A percentile compares a stretch with the other conserved stretches of the same genome.
Evolutionary conservation across 2,888 invertebrate genomes (phyloP).

Genomic region (Apomyelois bistriatella): DNA sequence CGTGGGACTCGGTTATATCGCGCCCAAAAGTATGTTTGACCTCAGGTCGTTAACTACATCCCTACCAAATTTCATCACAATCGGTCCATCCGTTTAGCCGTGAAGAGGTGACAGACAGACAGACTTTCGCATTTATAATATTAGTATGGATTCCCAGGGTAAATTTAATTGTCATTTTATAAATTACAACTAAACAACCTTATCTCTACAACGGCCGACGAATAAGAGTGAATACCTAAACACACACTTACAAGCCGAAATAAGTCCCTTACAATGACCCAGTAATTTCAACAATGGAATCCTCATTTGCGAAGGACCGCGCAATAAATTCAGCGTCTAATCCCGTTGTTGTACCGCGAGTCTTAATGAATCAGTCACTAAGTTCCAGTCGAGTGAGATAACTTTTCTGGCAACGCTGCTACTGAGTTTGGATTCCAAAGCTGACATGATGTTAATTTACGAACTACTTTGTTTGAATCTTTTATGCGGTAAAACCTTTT

Average conservation of each 20-base stretch:
- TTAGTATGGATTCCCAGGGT: too few relatives aligned
- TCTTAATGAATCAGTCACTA: constrained; percentile 5
- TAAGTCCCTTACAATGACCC: constrained; percentile 13
- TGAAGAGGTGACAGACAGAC: too few relatives aligned
- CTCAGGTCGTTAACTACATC: too few relatives aligned
- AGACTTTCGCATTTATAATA: too few relatives aligned
- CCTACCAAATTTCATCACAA: too few relatives aligned
- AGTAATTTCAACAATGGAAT: constrained; percentile 34
- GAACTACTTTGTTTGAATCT: neutral
- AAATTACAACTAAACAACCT: neutral
- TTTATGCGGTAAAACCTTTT: neutral
- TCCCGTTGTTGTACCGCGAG: constrained; percentile 29
- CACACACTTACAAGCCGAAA: neutral
- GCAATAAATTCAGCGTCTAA: constrained; percentile 40
- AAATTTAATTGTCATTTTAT: neutral
- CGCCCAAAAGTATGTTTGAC: too few relatives aligned
- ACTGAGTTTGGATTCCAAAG: neutral
- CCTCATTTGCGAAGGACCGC: constrained; percentile 26
- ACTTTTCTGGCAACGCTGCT: neutral
- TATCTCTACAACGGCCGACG: too few relatives aligned
- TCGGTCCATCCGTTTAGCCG: too few relatives aligned
- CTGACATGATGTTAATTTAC: neutral
- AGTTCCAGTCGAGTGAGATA: neutral
- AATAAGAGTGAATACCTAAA: neutral
- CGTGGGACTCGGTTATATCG: too few relatives aligned